Conservation (phyloP, 2,797 vertebrate genomes). For the Coracias cyanogaster region DNA sequence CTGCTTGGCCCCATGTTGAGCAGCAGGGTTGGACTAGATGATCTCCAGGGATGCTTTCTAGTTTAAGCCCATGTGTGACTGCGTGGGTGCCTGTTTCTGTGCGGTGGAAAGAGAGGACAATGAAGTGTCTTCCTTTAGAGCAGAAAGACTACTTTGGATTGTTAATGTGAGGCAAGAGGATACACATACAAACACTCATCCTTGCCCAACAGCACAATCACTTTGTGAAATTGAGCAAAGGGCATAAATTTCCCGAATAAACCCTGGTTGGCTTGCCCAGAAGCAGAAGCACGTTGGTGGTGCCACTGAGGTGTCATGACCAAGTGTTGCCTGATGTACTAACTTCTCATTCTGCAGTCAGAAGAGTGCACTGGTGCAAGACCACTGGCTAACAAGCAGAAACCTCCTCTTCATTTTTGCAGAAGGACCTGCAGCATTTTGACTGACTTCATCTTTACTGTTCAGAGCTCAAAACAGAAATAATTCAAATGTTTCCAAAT, state of each 20-base stretch:
- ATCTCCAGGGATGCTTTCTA: background rate
- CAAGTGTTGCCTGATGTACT: background rate
- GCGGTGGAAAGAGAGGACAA: background rate
- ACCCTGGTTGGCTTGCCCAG: background rate
- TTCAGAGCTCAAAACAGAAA: background rate
- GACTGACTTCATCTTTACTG: background rate
- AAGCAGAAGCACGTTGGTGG: background rate
- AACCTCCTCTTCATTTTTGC: background rate
- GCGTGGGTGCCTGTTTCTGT: background rate
- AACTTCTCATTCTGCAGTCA: background rate
- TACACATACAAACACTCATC: background rate
- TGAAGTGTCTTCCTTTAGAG: background rate
- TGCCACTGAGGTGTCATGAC: background rate
- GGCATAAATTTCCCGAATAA: background rate
- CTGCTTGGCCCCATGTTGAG: background rate
- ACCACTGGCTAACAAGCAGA: background rate
- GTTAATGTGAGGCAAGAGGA: background rate
- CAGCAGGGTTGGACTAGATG: background rate
- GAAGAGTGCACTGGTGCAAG: background rate
- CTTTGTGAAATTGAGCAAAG: background rate
- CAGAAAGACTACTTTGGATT: background rate
- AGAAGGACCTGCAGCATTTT: background rate
- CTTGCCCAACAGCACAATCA: background rate
- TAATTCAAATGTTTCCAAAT: background rate
- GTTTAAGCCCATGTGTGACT: background rate